A percentile compares a stretch with the other conserved stretches of the same genome.
Conservation (phyloP, 2,888 invertebrate genomes). For the Cenopis cana region DNA sequence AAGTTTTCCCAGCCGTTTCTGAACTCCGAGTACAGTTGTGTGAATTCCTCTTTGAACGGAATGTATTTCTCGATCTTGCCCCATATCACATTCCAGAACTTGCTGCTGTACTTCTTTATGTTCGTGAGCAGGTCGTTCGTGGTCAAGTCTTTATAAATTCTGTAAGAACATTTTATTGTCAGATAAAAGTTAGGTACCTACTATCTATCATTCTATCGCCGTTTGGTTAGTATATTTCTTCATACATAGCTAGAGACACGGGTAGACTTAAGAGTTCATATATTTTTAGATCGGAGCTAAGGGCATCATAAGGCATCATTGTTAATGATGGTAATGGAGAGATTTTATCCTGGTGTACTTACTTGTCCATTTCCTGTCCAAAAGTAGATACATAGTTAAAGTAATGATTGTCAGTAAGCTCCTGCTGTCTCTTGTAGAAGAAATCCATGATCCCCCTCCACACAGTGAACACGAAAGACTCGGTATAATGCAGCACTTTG, state of each 20-base stretch:
- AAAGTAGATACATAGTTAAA: slow-evolving; percentile 92
- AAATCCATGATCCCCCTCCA: slow-evolving; percentile 91
- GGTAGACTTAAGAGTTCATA: background rate
- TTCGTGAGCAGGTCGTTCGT: slow-evolving; percentile 92
- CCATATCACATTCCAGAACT: slow-evolving; percentile 85
- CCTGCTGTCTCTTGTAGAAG: slow-evolving; percentile 91
- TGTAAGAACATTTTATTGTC: slow-evolving; percentile 50
- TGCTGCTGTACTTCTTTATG: slow-evolving; percentile 89
- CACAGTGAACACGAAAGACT: slow-evolving; percentile 89
- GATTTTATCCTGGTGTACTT: slow-evolving; percentile 48
- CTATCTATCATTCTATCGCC: background rate
- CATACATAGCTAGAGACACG: background rate
- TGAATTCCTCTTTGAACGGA: slow-evolving; percentile 76
- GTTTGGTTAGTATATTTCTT: too few relatives aligned
- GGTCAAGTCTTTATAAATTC: slow-evolving; percentile 90
- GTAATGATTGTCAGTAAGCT: slow-evolving; percentile 92
- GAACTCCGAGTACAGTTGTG: slow-evolving; percentile 74
- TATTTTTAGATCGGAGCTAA: background rate
- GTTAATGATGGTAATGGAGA: too few relatives aligned
- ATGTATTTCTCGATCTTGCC: slow-evolving; percentile 75
- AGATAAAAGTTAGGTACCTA: background rate
- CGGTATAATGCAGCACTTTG: slow-evolving; percentile 90
- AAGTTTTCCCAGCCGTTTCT: slow-evolving; percentile 75
- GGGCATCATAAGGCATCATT: background rate
- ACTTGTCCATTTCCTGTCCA: slow-evolving; percentile 90